A percentile compares a stretch with the other conserved stretches of the same genome.
These are phyloP conservation scores for Motacilla tschutschensis DNA, from an alignment of 2,113 vertebrate genomes.

Conservation along the genomic window DNA sequence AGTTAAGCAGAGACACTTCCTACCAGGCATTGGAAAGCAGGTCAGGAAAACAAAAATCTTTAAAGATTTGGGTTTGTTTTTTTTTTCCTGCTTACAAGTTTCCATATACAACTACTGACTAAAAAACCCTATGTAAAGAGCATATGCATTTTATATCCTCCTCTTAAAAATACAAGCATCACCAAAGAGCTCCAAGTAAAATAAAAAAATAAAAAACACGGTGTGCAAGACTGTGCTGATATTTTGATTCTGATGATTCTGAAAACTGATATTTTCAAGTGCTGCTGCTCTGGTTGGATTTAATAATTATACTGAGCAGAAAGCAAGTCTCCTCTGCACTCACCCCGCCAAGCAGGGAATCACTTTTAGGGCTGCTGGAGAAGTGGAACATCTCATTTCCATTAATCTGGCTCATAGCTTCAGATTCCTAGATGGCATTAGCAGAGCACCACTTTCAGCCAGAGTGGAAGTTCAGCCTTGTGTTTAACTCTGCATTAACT, in stretches of 20 bases:
- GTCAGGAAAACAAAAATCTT: background rate
- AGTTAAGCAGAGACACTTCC: background rate
- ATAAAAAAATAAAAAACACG: too few species aligned
- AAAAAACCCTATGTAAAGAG: background rate
- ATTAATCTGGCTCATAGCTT: constrained; percentile 43
- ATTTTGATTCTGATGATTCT: constrained; percentile 1
- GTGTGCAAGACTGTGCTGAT: background rate
- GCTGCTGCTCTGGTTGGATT: background rate
- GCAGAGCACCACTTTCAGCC: constrained; percentile 5
- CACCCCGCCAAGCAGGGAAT: background rate
- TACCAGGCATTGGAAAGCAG: background rate
- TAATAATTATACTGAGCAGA: constrained; percentile 34
- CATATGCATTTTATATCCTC: background rate
- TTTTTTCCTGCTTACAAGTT: background rate
- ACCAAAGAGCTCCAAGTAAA: background rate
- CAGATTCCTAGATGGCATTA: constrained; percentile 42
- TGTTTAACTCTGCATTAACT: constrained; percentile 37
- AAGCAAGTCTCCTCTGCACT: background rate
- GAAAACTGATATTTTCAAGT: background rate
- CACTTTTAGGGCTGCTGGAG: background rate
- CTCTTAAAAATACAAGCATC: constrained; percentile 11
- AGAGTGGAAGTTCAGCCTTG: constrained; percentile 31
- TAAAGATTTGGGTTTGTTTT: background rate
- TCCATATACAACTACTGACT: background rate
- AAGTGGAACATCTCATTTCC: constrained; percentile 54